phyloP scores from a whole-genome alignment of 2,797 vertebrate species.

The Pangasius mekongensis region DNA sequence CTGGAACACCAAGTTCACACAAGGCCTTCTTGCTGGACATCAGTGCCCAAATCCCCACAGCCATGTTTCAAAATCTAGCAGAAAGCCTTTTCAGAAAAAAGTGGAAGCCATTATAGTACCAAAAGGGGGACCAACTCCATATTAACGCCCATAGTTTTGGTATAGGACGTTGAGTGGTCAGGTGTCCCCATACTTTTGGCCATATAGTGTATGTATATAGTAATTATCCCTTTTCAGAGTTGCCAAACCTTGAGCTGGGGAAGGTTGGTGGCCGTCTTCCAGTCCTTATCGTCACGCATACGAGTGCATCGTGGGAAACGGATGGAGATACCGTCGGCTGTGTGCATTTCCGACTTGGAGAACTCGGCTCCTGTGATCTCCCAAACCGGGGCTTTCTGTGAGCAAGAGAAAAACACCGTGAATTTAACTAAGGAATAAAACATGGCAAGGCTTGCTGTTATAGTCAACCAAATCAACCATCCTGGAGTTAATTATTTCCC shows the following conservation, averaged over 20 bases:
- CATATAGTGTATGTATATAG: not conserved
- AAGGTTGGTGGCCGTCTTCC: constrained; percentile 91
- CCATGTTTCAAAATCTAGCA: no score
- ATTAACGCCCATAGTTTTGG: not conserved
- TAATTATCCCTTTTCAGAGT: not conserved
- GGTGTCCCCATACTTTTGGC: not conserved
- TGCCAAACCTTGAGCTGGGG: constrained; percentile 85
- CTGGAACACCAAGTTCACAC: no score
- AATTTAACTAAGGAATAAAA: no score
- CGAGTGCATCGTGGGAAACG: constrained; percentile 96
- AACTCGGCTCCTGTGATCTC: constrained; percentile 98
- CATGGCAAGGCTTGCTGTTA: not conserved
- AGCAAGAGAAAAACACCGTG: not conserved
- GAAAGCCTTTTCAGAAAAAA: no score
- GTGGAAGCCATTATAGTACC: not conserved
- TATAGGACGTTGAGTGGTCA: not conserved
- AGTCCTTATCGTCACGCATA: constrained; percentile 96
- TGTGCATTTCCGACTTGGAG: constrained; percentile 95
- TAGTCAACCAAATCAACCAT: not conserved
- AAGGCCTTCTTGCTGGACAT: not conserved
- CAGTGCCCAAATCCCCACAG: not conserved
- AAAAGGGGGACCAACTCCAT: not conserved
- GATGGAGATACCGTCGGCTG: constrained; percentile 97
- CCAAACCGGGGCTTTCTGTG: constrained; percentile 92
- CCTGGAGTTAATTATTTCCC: not conserved